Evolutionary conservation across 2,888 invertebrate species (phyloP).

Genomic region (Caenorhabditis drosophilae): DNA sequence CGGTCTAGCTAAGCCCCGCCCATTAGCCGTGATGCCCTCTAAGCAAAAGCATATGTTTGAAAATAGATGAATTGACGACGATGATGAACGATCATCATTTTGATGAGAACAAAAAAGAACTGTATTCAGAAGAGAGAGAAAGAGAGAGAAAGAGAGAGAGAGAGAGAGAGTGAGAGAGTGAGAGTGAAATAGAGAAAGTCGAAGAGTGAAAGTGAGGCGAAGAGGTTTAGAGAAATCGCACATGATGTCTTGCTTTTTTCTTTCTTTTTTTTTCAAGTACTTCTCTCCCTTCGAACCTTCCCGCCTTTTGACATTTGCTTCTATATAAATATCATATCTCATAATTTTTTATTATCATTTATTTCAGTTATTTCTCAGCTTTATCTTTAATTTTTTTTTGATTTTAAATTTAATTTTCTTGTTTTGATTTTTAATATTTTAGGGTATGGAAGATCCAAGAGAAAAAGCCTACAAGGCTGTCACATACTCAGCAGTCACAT

Average conservation of each 20-base stretch:
- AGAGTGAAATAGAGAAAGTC: too few species aligned
- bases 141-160: too few species aligned
- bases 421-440: neutral
- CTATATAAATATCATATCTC: constrained; percentile 4
- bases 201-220: too few species aligned
- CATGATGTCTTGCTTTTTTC: too few species aligned
- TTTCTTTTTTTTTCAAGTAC: neutral
- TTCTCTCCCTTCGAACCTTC: neutral
- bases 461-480: constrained; percentile 69
- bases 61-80: too few species aligned
- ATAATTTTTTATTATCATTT: neutral
- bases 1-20: constrained; percentile 37
- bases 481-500: constrained; percentile 67
- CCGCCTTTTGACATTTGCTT: constrained; percentile 1
- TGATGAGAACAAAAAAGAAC: neutral
- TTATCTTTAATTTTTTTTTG: neutral
- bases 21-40: constrained; percentile 9
- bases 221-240: too few species aligned
- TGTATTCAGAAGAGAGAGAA: too few species aligned
- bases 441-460: constrained; percentile 55
- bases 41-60: too few species aligned
- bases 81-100: too few species aligned
- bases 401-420: neutral
- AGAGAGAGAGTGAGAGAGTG: neutral
- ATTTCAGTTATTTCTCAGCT: neutral